These are phyloP conservation scores for Anthrax anthrax DNA, from an alignment of 2,888 invertebrate species.

Conservation along the genomic window DNA sequence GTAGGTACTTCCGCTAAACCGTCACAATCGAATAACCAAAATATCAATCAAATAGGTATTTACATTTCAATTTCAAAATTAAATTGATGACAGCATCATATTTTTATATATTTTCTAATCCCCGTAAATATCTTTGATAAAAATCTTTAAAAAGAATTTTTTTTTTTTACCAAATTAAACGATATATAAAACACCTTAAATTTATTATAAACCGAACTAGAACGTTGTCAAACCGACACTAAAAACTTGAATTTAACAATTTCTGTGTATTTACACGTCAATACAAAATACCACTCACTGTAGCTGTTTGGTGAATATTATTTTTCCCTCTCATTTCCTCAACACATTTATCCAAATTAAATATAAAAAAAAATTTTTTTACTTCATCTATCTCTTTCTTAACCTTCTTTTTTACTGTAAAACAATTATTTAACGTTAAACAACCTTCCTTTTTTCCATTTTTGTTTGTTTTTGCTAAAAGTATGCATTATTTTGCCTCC, in stretches of 20 bases:
- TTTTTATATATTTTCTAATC: no score
- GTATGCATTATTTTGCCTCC: neutral
- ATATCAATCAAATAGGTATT: no score
- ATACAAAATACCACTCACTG: neutral
- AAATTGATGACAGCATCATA: no score
- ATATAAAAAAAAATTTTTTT: no score
- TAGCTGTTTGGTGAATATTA: neutral
- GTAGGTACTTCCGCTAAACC: no score
- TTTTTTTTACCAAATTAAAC: no score
- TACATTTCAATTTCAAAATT: no score
- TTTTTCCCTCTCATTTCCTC: neutral
- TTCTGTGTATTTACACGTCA: constrained; percentile 7
- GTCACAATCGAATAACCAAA: no score
- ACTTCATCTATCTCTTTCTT: neutral
- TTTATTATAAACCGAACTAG: constrained; percentile 12
- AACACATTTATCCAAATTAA: neutral
- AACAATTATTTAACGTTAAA: neutral
- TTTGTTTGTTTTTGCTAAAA: neutral
- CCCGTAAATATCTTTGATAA: no score
- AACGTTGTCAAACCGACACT: constrained; percentile 20
- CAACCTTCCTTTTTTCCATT: neutral
- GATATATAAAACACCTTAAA: no score
- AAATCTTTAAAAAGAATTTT: neutral
- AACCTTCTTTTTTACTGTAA: neutral
- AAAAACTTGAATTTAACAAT: constrained; percentile 11